A percentile compares a stretch with the other conserved stretches of the same genome.
These are phyloP conservation scores for Tadarida brasiliensis DNA, from an alignment of 2,797 vertebrate species.

Conservation along the genomic window DNA sequence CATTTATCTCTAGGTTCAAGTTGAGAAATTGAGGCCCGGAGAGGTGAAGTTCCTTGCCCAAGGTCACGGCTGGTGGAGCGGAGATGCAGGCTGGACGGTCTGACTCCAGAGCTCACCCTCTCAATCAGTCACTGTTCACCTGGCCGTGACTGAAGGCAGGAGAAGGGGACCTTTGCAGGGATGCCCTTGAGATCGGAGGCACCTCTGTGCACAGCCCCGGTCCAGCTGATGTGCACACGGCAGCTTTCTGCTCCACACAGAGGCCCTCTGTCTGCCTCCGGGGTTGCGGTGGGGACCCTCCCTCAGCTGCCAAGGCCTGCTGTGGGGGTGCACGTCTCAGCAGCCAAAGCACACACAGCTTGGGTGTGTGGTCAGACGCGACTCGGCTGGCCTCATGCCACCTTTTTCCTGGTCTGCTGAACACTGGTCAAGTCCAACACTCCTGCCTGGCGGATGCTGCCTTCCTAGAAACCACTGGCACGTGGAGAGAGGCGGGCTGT, in stretches of 20 bases:
- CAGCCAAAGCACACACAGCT: conserved; percentile 63
- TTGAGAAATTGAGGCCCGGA: background rate
- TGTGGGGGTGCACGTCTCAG: conserved; percentile 4
- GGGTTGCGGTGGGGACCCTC: background rate
- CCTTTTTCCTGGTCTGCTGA: conserved; percentile 37
- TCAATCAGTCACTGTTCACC: background rate
- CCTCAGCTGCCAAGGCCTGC: conserved; percentile 54
- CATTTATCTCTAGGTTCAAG: background rate
- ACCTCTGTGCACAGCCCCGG: background rate
- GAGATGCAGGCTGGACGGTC: background rate
- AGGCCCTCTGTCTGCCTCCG: conserved; percentile 66
- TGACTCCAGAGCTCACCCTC: background rate
- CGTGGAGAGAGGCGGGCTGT: background rate
- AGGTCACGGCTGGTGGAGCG: background rate
- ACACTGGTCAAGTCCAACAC: conserved; percentile 66
- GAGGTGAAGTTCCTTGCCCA: background rate
- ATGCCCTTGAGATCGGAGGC: background rate
- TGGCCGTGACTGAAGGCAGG: background rate
- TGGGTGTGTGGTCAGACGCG: background rate
- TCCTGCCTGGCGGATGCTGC: background rate
- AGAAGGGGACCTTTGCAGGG: background rate
- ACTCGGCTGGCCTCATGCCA: conserved; percentile 6
- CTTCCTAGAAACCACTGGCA: conserved; percentile 68
- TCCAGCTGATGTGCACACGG: background rate
- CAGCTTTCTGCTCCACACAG: conserved; percentile 69